Evolutionary conservation across 2,888 invertebrate species (phyloP).

Genomic region (Stenoptilia bipunctidactyla): DNA sequence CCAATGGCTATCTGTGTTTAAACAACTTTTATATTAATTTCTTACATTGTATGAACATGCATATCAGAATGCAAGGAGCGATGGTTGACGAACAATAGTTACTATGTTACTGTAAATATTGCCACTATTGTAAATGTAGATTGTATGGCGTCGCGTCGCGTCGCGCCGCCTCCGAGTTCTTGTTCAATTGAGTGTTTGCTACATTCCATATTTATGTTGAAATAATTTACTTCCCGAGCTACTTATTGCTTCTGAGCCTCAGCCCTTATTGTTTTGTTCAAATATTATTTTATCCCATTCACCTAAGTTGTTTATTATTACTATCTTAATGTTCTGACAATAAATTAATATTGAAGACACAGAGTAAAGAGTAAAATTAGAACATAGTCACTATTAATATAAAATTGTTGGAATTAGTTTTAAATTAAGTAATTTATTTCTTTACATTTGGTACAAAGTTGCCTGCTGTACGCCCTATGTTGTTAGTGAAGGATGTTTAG

Average conservation of each 20-base stretch:
- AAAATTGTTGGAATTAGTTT: conserved; percentile 45
- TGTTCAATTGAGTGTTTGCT: conserved; percentile 67
- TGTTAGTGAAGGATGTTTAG: neutral
- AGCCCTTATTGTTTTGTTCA: neutral
- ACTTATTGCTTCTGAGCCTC: conserved; percentile 5
- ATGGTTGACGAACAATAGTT: conserved; percentile 63
- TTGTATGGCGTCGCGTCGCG: conserved; percentile 49
- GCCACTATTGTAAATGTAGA: conserved; percentile 63
- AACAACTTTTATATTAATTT: conserved; percentile 70
- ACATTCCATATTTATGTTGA: conserved; percentile 72
- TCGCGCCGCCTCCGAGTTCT: conserved; percentile 57
- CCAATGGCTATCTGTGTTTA: conserved; percentile 66
- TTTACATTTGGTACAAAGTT: conserved; percentile 23
- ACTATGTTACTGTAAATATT: conserved; percentile 68
- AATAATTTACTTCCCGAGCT: conserved; percentile 44
- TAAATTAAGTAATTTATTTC: conserved; percentile 57
- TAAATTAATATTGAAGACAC: conserved; percentile 42
- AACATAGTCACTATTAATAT: conserved; percentile 42
- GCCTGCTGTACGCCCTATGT: too few relatives aligned
- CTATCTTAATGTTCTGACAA: conserved; percentile 27
- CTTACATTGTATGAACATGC: conserved; percentile 48
- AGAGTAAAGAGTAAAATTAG: conserved; percentile 53
- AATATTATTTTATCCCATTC: neutral
- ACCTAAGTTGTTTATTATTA: neutral
- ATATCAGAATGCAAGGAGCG: conserved; percentile 63